Evolutionary conservation across 1,140 invertebrate genomes (phyloP).

Genomic region (Polypedilum pembai): DNA sequence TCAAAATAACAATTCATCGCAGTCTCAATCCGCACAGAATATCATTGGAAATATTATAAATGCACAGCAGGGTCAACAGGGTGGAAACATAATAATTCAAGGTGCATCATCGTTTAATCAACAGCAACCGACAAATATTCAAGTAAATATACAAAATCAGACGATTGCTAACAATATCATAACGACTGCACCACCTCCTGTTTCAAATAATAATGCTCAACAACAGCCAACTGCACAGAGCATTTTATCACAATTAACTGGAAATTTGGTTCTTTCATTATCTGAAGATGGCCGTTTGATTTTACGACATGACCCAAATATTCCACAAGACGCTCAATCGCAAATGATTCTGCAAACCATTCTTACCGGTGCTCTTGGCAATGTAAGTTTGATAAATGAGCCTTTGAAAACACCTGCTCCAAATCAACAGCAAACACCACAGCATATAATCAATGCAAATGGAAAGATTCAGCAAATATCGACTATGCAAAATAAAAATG

Average conservation of each 20-base stretch:
- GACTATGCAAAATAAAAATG: conserved; percentile 11
- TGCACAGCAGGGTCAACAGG: not conserved
- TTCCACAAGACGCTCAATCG: conserved; percentile 42
- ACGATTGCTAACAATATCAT: conserved; percentile 14
- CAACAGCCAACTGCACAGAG: conserved; percentile 35
- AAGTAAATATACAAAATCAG: conserved; percentile 22
- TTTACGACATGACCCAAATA: conserved; percentile 41
- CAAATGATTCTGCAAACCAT: conserved; percentile 41
- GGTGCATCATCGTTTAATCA: not conserved
- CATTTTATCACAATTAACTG: conserved; percentile 40
- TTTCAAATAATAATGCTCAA: not conserved
- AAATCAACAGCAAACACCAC: conserved; percentile 30
- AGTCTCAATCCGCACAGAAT: not conserved
- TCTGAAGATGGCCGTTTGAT: conserved; percentile 41
- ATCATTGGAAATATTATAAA: conserved; percentile 18
- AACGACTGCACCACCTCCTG: not conserved
- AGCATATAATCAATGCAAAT: not conserved
- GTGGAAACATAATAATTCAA: conserved; percentile 9
- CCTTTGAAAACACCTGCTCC: conserved; percentile 34
- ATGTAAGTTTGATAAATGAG: conserved; percentile 43
- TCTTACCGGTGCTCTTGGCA: conserved; percentile 41
- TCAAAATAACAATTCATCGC: not conserved
- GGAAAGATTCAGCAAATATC: conserved; percentile 3
- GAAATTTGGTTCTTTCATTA: conserved; percentile 40
- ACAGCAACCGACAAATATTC: conserved; percentile 21